Base-by-base conservation (phyloP, 2,113 vertebrate species). In the Ranitomeya imitator region DNA sequence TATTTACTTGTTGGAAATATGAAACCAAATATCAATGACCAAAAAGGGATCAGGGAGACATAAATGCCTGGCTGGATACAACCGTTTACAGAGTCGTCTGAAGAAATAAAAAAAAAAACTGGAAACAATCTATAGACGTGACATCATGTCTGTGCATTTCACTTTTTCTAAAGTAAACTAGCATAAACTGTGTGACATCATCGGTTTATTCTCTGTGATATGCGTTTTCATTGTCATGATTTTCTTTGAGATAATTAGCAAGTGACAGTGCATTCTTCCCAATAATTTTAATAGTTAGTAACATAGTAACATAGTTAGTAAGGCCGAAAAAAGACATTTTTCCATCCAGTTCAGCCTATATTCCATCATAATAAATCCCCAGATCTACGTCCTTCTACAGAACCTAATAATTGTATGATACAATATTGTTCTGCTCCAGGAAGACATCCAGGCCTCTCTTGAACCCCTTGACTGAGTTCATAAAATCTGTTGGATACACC, bases 1-100 rank as follows among this genome's bases (percentile, higher is more conserved):
- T 12, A 74, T 73, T 59, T 19, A 85, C 45, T 85, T 57, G 69
- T 85, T 37, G 55, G 69, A 85, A 74, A 85, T 74, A 31, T 45
- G 11, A 84, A 71, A 54, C 21, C 2, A 83, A 37, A 73, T 83
- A 67, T 51, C 61, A 67, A 54, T 19, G 21, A 26, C n/a, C 67
- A 85, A 59, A 83, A 73, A 31, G 26, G 59, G 18, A 85, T 7
- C 69, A 37, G 83, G 55, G 83, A 85, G 54, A 71, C n/a, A 71
- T 71, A 84, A 84, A 71, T 10, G 65, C 23, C 65, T 84, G 82
- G 51, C 45, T 71, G 45, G 51, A 11, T 55, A 11, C 10, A 31
- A 16, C 14, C 67, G 19, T 65, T 23, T n/a, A 26, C 61, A 65
- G 59, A 45, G 81, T 69, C 52, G 37, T 83, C 80, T 69, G 37